phyloP scores from a whole-genome alignment of 2,797 vertebrate species.

The Acanthurus tractus region DNA sequence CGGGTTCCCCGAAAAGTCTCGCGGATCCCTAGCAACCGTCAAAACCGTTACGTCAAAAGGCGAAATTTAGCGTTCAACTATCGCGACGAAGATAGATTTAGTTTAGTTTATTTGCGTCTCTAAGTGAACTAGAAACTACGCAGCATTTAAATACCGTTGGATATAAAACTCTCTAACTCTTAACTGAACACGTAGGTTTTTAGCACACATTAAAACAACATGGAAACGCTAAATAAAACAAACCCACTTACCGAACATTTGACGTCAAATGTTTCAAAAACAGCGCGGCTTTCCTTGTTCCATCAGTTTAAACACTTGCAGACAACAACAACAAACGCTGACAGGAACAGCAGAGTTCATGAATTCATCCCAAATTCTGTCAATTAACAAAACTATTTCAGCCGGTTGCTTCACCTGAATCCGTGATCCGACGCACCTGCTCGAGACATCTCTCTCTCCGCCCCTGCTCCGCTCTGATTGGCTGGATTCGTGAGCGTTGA shows the following conservation, averaged over 20 bases:
- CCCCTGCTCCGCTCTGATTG: constrained; percentile 48
- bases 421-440: constrained; percentile 53
- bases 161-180: background rate
- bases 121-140: too few species aligned
- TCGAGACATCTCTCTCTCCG: constrained; percentile 50
- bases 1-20: constrained; percentile 41
- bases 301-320: background rate
- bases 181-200: rapidly evolving
- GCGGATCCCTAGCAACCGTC: background rate
- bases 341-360: background rate
- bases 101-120: background rate
- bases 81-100: background rate
- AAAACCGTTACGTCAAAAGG: constrained; percentile 13
- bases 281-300: background rate
- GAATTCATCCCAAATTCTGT: background rate
- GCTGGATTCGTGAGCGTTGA: constrained; percentile 30
- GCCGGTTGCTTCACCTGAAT: constrained; percentile 22
- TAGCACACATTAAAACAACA: too few species aligned
- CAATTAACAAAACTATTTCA: background rate
- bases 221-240: background rate
- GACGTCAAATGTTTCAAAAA: background rate
- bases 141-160: too few species aligned
- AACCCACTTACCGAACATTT: constrained; percentile 54
- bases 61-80: background rate
- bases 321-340: too few species aligned